Percentiles rank a stretch among this genome's conserved stretches.
Evolutionary conservation across 2,888 invertebrate species (phyloP).

Genomic region (Craniophora ligustri): DNA sequence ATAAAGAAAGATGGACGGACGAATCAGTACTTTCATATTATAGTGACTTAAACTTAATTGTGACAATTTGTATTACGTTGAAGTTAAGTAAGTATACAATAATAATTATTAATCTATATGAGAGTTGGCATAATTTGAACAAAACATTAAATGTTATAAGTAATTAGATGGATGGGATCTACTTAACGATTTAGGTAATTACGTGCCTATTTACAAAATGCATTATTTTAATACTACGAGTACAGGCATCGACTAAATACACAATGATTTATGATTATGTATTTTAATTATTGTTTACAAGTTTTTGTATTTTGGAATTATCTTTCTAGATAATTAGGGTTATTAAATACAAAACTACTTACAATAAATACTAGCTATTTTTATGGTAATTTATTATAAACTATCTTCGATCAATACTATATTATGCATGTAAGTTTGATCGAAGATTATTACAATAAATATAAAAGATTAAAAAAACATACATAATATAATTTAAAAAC

Average conservation of each 20-base stretch:
- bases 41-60: conserved; percentile 20
- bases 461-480: too few relatives aligned
- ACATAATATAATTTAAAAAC: too few relatives aligned
- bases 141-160: not conserved
- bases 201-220: conserved; percentile 37
- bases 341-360: too few relatives aligned
- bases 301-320: conserved; percentile 44
- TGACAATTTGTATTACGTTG: conserved; percentile 17
- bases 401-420: conserved; percentile 3
- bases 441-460: conserved; percentile 17
- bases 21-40: conserved; percentile 16
- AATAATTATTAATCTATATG: not conserved
- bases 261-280: too few relatives aligned
- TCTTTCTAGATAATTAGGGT: conserved; percentile 35
- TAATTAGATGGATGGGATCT: not conserved
- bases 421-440: not conserved
- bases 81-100: not conserved
- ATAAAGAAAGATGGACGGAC: conserved; percentile 22
- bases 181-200: conserved; percentile 7
- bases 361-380: too few relatives aligned
- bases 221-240: conserved; percentile 12
- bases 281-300: conserved; percentile 23
- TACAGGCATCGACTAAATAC: conserved; percentile 16
- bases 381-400: conserved; percentile 16
- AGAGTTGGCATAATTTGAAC: not conserved